Evolutionary conservation across 35 echinoderm and acorn worm genomes (phyloP).

Genomic region (Stichopus chloronotus): DNA sequence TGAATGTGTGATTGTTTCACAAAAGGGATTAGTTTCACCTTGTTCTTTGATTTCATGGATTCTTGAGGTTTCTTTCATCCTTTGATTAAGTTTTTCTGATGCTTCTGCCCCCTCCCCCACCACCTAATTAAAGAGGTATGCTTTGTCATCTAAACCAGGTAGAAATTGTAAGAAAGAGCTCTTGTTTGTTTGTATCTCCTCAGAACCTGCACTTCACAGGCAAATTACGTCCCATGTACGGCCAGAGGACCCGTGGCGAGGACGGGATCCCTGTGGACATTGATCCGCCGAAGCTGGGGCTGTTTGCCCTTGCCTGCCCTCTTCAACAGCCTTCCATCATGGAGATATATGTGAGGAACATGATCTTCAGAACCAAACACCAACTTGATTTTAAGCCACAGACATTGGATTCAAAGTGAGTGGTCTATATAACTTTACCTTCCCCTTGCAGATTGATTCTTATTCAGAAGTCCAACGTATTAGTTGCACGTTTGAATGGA

Average conservation of each 20-base stretch:
- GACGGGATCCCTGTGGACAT: conserved; percentile 79
- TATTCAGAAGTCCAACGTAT: background rate
- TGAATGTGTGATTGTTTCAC: no score
- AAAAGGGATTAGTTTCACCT: no score
- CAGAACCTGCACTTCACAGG: conserved; percentile 89
- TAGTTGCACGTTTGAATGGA: background rate
- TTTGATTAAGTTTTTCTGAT: no score
- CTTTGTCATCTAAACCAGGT: no score
- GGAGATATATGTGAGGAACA: conserved; percentile 89
- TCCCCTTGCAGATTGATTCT: background rate
- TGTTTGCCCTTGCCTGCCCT: conserved; percentile 86
- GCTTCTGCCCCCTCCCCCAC: no score
- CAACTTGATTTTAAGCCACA: conserved; percentile 86
- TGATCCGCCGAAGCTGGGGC: conserved; percentile 76
- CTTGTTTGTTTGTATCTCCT: background rate
- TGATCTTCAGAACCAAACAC: conserved; percentile 97
- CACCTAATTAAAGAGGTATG: no score
- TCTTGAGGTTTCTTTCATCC: no score
- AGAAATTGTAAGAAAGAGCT: background rate
- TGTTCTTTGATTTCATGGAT: no score
- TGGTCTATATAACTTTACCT: background rate
- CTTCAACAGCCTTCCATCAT: conserved; percentile 90
- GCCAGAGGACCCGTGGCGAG: conserved; percentile 78
- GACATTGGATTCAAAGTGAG: conserved; percentile 83
- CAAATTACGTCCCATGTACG: conserved; percentile 70